Base-by-base conservation (phyloP, 1,140 invertebrate species). In the Pararge aegeria region DNA sequence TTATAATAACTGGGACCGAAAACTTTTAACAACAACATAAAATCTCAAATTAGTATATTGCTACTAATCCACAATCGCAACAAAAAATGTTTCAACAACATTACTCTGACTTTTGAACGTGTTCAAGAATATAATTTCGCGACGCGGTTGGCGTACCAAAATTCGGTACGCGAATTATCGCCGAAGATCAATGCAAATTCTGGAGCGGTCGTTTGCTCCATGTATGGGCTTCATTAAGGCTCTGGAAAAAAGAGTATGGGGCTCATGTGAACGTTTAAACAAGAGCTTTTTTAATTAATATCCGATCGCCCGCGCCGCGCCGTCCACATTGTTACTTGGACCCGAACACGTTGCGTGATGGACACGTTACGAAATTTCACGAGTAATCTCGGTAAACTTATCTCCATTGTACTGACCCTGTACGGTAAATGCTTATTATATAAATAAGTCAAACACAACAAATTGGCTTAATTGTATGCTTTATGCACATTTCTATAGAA, bases 171-270 rank as follows among this genome's bases (percentile, higher is more conserved):
- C 40, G 60, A 55, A 62, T 55, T 27, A 52, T 49, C 15, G 19
- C 20, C 48, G 65, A 65, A 61, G 67, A 80, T 82, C 78, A 78
- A 85, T 87, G 79, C 72, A 85, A 74, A 85, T 82, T 81, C 78
- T 80, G 82, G 80, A 80, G 70, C 75, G 73, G 64, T 66, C 68
- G 54, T 55, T 49, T 64, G 37, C 49, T 44, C 79, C 76, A 38
- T 83, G 68, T 87, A 85, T 73, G 82, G 84, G 52, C 70, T 74
- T 87, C 82, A 87, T 87, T 87, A 87, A 80, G 68, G 64, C 61
- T 20, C 64, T 62, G 78, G 60, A 85, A 80, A 83, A 80, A 78
- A 62, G 54, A 67, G 66, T 62, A 73, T 15, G 38, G 58, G 56
- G 51, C 38, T 64, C 65, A 68, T 67, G 71, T 65, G 44, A 68